Base-by-base conservation (phyloP, 2,797 vertebrate genomes). In the Schizopygopsis pylzovi region DNA sequence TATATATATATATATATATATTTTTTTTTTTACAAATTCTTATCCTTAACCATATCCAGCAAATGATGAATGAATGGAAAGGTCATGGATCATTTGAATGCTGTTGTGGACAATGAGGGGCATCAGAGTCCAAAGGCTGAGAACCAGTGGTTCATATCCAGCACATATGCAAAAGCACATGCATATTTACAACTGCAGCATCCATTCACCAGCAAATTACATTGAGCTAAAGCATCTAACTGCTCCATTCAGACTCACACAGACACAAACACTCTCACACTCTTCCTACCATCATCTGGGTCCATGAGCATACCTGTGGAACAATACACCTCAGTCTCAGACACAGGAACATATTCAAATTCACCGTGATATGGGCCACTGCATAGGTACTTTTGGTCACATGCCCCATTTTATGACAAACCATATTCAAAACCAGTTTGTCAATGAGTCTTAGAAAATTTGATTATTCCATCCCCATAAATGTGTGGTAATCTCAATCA, bases 301-400 rank as follows among this genome's bases (percentile, higher is more conserved):
- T 96, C 94, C 93, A 96, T 91, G 91, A 96, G 92, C 91, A 95
- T 89, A 94, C 95, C 96, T 96, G 95, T 90, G 93, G 91, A 92
- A 94, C 70, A 94, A 91, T 81, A 95, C 79, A 94, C 83, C 91
- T 93, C 91, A 94, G 92, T 94, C 88, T 91, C 91, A 89, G 91
- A 91, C 83, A 82, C 76, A 61, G 68, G 76, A 45, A 72, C 52
- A 61, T 47, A 61, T 72, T 85, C 67, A 71, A 85, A 81, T 71
- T 39, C 22, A 73, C 22, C 6, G 20, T 81, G 28, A 85, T 72
- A 41, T 18, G 41, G 63, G 25, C 61, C 61, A 68, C 49, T 45
- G 16, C 6, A 68, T 18, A n/a, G 7, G 47, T 47, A 71, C 8
- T 68, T 70, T 70, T 68, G 8, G 37, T 70, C 73, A 78, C 47